Base-by-base conservation (phyloP, 2,113 vertebrate species). In the Xenopus laevis region DNA sequence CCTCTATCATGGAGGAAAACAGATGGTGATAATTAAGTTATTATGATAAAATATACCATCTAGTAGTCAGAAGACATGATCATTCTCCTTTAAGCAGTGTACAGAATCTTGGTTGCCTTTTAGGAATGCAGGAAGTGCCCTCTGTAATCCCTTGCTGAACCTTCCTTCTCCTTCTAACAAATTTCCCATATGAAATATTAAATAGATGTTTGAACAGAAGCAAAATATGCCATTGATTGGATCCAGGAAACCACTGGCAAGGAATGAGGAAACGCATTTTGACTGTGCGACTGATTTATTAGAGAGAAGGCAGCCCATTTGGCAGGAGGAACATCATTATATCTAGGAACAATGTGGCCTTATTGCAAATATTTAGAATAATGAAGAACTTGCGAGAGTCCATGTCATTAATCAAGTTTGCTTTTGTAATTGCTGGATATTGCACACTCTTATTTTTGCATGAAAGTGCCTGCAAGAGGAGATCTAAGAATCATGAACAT, bases 251-350 rank as follows among this genome's bases (percentile, higher is more conserved):
- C 16, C 17, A 79, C 81, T 77, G 65, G 46, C 58, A 17, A 78
- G 52, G 73, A 85, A 78, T 85, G 72, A 74, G 84, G 87, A 88
- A 86, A 81, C 59, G 67, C 74, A 77, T 68, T 81, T 77, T 86
- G 72, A 84, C 80, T 78, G 64, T 78, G 80, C 69, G 76, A 75
- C 78, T 77, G 23, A 82, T 85, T 87, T 79, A 82, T 88, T 86
- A 20, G 78, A 98, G 96, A 98, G 95, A 78, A 98, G 98, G 79
- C 96, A 98, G 81, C 88, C 96, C 80, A 96, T 82, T 90, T 98
- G 86, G 97, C 97, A 50, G 95, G 13, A 89, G 95, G 71, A 97
- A 98, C 74, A 89, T 98, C 82, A 89, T 98, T 83, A 89, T 98
- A 81, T 95, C 96, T 59, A 94, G 96, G 82, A 96, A 97, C 83